Conservation (phyloP, 1,140 invertebrate species). For the Geopemphigus sp. region DNA sequence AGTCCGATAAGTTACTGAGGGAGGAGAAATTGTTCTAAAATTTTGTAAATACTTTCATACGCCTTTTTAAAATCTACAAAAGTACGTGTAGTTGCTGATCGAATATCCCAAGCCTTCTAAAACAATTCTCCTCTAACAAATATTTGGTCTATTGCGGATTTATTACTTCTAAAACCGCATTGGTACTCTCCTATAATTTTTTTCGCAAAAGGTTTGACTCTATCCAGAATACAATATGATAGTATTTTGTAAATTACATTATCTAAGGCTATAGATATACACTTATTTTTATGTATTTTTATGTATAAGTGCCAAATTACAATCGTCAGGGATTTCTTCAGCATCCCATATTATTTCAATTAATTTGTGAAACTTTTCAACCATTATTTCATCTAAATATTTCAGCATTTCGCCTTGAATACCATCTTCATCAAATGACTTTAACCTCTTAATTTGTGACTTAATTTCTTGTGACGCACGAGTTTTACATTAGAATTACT, state of each 20-base stretch:
- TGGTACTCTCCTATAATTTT: not conserved
- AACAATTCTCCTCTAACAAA: no score
- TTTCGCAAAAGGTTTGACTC: not conserved
- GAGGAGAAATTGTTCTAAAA: no score
- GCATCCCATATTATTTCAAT: constrained; percentile 25
- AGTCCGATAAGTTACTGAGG: no score
- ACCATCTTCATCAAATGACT: constrained; percentile 52
- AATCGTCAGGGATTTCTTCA: constrained; percentile 52
- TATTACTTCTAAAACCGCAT: no score
- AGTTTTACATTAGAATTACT: not conserved
- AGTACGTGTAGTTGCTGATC: no score
- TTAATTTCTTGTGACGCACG: constrained; percentile 42
- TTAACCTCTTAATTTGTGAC: constrained; percentile 48
- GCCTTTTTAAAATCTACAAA: no score
- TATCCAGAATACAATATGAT: not conserved
- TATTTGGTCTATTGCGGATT: no score
- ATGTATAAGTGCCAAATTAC: constrained; percentile 52
- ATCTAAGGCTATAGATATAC: not conserved
- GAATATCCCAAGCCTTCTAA: no score
- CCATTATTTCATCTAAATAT: constrained; percentile 22
- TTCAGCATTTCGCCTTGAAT: constrained; percentile 53
- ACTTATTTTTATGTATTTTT: constrained; percentile 52
- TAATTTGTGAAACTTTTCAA: not conserved
- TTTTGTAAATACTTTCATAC: no score
- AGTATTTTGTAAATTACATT: not conserved